phyloP scores from a whole-genome alignment of 1,140 invertebrate species.

The Camponotus floridanus region DNA sequence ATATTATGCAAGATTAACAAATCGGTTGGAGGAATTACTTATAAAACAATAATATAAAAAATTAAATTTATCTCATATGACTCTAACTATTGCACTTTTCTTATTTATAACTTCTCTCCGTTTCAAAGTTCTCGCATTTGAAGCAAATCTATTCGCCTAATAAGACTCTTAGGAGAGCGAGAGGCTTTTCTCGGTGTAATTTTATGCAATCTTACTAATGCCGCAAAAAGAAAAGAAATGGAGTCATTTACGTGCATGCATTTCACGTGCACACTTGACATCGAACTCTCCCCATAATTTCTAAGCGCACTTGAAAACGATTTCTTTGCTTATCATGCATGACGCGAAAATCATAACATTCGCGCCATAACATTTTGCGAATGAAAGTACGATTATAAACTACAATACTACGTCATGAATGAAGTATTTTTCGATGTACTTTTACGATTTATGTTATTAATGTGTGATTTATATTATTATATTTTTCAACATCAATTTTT shows the following conservation, averaged over 20 bases:
- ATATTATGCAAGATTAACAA: neutral
- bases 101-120: constrained; percentile 7
- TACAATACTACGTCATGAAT: neutral
- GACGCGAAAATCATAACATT: constrained; percentile 42
- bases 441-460: neutral
- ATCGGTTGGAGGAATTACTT: neutral
- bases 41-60: neutral
- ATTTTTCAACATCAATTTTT: neutral
- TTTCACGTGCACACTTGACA: constrained; percentile 60
- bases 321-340: constrained; percentile 46
- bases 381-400: neutral
- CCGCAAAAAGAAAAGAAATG: constrained; percentile 26
- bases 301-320: constrained; percentile 19
- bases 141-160: neutral
- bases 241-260: constrained; percentile 36
- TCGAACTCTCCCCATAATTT: constrained; percentile 49
- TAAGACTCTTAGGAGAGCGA: neutral
- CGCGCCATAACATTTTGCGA: neutral
- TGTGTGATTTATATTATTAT: neutral
- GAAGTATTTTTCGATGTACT: neutral
- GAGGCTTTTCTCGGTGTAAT: neutral
- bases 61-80: neutral
- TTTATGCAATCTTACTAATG: constrained; percentile 36
- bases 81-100: neutral
- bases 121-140: neutral